phyloP scores from a whole-genome alignment of 2,797 vertebrate species.

The Miichthys miiuy region DNA sequence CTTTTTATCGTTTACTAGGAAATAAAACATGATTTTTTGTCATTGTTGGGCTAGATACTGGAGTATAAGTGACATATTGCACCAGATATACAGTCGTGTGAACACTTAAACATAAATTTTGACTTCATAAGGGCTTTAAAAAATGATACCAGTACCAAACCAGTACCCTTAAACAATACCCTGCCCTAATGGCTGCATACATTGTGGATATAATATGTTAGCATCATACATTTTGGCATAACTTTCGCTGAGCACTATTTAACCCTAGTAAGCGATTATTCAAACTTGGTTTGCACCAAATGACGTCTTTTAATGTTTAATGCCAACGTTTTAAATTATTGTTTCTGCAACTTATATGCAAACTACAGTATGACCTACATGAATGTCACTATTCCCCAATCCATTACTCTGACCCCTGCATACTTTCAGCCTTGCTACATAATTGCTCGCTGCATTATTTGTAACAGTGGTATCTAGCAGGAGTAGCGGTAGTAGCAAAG shows the following conservation, averaged over 20 bases:
- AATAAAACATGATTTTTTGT: too few species aligned
- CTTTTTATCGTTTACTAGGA: too few species aligned
- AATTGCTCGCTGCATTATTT: slow-evolving; percentile 1
- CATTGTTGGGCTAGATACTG: too few species aligned
- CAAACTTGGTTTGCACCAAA: background rate
- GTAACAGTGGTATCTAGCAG: background rate
- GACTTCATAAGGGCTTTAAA: too few species aligned
- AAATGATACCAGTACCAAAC: too few species aligned
- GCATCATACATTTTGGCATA: too few species aligned
- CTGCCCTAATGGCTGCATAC: too few species aligned
- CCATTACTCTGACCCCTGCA: background rate
- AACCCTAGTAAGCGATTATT: background rate
- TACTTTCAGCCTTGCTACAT: background rate
- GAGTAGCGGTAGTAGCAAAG: background rate
- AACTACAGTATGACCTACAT: background rate
- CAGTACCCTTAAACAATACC: too few species aligned
- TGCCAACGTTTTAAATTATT: background rate
- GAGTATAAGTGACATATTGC: too few species aligned
- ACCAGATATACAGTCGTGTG: too few species aligned
- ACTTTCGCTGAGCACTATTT: background rate
- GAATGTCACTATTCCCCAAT: background rate
- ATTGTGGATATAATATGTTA: too few species aligned
- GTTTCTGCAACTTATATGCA: background rate
- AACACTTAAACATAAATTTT: too few species aligned
- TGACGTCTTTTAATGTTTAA: background rate